Percentiles rank a stretch among this genome's conserved stretches.
Evolutionary conservation across 2,888 invertebrate genomes (phyloP).

Genomic region (Acheta domesticus): DNA sequence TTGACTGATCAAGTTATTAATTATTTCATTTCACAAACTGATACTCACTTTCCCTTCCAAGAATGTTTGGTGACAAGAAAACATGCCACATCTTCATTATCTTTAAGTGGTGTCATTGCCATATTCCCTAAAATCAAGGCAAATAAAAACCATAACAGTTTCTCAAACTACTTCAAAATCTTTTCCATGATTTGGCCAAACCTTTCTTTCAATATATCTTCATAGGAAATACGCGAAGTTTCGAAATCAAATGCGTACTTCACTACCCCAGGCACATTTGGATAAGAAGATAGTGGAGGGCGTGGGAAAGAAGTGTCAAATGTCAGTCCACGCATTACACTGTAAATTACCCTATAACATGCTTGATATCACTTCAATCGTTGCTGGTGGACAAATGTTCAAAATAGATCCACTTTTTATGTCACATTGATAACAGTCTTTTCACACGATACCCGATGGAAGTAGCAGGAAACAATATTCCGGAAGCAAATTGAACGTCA

Average conservation of each 20-base stretch:
- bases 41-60: slow-evolving; percentile 90
- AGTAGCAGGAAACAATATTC: background rate
- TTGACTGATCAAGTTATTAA: no score
- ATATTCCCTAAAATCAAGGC: slow-evolving; percentile 25
- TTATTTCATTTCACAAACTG: background rate
- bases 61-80: slow-evolving; percentile 96
- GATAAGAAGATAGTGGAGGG: no score
- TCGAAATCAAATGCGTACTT: background rate
- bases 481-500: background rate
- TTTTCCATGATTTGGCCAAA: background rate
- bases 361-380: no score
- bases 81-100: slow-evolving; percentile 94
- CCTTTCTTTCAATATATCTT: background rate
- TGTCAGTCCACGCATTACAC: no score
- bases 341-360: no score
- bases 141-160: background rate
- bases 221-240: background rate
- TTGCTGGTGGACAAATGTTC: no score
- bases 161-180: background rate
- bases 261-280: no score
- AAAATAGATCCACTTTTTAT: no score
- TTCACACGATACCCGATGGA: background rate
- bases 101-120: slow-evolving; percentile 74
- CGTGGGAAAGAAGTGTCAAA: no score
- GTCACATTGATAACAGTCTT: background rate